These are phyloP conservation scores for Otus scops DNA, from an alignment of 2,797 vertebrate genomes.

Conservation along the genomic window DNA sequence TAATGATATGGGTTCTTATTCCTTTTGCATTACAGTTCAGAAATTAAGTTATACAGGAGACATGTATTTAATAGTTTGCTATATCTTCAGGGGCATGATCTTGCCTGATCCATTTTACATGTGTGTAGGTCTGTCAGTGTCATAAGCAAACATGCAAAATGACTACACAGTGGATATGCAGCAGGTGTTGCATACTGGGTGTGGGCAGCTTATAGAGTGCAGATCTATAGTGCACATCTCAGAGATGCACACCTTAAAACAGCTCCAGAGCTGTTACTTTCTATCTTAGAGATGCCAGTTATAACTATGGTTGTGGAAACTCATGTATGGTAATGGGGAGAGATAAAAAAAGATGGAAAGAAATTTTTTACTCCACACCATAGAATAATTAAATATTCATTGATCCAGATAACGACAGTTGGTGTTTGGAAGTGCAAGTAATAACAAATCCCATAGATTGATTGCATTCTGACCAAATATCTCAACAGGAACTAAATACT, in stretches of 20 bases:
- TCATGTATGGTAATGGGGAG: background rate
- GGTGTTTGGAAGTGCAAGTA: background rate
- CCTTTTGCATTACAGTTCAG: background rate
- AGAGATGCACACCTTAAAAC: background rate
- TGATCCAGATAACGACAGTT: background rate
- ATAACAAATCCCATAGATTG: background rate
- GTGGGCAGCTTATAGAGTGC: background rate
- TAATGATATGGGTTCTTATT: background rate
- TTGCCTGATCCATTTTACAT: background rate
- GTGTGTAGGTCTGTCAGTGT: background rate
- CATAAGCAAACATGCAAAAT: background rate
- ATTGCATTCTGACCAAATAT: background rate
- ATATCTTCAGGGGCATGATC: background rate
- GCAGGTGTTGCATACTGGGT: background rate
- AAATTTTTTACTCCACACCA: background rate
- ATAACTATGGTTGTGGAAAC: background rate
- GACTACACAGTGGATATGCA: background rate
- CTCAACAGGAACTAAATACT: background rate
- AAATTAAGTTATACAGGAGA: background rate
- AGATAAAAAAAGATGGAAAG: background rate
- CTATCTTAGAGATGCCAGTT: background rate
- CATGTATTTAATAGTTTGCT: background rate
- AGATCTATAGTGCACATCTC: rapidly evolving
- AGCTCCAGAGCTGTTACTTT: background rate
- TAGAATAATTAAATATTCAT: background rate